phyloP scores from a whole-genome alignment of 2,888 invertebrate species.

The Drosophila emarginata region DNA sequence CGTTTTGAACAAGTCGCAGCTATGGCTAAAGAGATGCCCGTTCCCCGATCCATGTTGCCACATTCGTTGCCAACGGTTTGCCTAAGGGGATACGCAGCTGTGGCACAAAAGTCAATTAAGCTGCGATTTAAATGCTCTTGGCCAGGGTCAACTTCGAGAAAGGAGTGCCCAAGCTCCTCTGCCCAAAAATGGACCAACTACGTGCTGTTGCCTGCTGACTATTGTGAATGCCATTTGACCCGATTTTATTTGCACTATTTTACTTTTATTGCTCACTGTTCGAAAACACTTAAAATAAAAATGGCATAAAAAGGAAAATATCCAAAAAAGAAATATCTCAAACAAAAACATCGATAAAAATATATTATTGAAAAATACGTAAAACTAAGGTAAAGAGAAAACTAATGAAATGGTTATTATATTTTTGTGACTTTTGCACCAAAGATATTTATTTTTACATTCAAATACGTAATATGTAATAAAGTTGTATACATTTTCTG shows the following conservation, averaged over 20 bases:
- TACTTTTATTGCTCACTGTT: slow-evolving; percentile 74
- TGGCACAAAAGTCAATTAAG: slow-evolving; percentile 70
- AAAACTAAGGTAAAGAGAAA: no score
- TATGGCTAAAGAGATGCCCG: slow-evolving; percentile 12
- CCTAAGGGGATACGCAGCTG: slow-evolving; percentile 64
- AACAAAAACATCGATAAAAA: slow-evolving; percentile 3
- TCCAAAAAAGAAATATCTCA: background rate
- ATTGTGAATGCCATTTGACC: slow-evolving; percentile 72
- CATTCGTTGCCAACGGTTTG: slow-evolving; percentile 27
- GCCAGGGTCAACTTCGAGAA: slow-evolving; percentile 68
- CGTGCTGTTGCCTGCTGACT: slow-evolving; percentile 37
- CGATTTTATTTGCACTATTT: slow-evolving; percentile 75
- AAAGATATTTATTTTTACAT: background rate
- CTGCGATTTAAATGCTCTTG: slow-evolving; percentile 67
- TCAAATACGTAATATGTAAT: no score
- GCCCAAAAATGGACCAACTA: slow-evolving; percentile 29
- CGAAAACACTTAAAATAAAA: slow-evolving; percentile 16
- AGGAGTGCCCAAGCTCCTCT: slow-evolving; percentile 54
- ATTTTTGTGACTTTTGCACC: background rate
- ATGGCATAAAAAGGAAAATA: background rate
- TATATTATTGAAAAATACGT: background rate
- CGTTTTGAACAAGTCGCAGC: slow-evolving; percentile 9
- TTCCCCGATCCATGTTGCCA: slow-evolving; percentile 10
- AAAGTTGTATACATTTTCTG: slow-evolving; percentile 7
- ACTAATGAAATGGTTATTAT: no score